Percentiles rank a stretch among this genome's conserved stretches.
Evolutionary conservation across 2,797 vertebrate species (phyloP).

Genomic region (Limosa lapponica): DNA sequence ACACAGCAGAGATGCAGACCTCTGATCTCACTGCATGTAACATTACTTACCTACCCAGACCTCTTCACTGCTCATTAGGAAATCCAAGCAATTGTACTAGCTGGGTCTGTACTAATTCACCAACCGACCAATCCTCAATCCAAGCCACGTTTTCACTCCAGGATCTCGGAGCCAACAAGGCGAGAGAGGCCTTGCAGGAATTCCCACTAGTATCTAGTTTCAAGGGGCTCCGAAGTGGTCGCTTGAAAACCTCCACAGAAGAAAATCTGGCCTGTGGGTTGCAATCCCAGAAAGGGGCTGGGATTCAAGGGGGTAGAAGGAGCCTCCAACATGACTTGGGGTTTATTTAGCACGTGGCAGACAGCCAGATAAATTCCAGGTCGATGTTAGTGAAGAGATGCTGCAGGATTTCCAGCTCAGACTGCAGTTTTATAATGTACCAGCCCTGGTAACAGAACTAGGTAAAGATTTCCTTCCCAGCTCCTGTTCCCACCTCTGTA

Average conservation of each 20-base stretch:
- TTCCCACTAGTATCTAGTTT: constrained; percentile 61
- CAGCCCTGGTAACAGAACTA: neutral
- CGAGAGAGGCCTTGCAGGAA: constrained; percentile 45
- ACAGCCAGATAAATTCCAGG: constrained; percentile 67
- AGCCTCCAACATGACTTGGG: constrained; percentile 61
- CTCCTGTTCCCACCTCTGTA: neutral
- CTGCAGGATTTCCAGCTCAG: constrained; percentile 46
- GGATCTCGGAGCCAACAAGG: constrained; percentile 17
- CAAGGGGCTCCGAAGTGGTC: constrained; percentile 49
- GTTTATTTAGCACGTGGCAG: constrained; percentile 68
- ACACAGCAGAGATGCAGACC: neutral
- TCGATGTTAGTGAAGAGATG: constrained; percentile 35
- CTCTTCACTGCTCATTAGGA: neutral
- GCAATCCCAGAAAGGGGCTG: constrained; percentile 51
- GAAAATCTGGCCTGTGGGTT: constrained; percentile 58
- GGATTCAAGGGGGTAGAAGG: constrained; percentile 66
- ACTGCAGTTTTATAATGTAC: neutral
- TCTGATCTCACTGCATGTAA: neutral
- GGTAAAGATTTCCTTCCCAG: neutral
- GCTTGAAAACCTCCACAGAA: constrained; percentile 46
- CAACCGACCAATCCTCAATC: neutral
- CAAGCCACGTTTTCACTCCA: constrained; percentile 35
- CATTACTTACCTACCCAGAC: neutral
- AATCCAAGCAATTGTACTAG: neutral
- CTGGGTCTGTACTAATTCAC: neutral